phyloP scores from a whole-genome alignment of 2,113 vertebrate species.

The Ictidomys tridecemlineatus region DNA sequence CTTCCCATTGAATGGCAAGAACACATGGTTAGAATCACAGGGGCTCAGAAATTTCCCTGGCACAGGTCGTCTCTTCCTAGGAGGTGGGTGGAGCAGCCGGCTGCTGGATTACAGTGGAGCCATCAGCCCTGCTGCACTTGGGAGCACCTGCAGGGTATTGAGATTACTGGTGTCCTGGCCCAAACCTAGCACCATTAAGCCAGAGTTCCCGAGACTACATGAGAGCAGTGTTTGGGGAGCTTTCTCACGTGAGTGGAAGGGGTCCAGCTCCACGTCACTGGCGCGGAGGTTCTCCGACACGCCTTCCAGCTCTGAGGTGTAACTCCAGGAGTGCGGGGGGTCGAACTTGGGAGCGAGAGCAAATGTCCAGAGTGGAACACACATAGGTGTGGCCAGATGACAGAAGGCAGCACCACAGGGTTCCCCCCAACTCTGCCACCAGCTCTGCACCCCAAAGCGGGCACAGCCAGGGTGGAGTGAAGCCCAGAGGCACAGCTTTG shows the following conservation, averaged over 20 bases:
- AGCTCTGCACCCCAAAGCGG: fast-evolving
- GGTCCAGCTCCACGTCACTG: background rate
- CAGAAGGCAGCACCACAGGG: background rate
- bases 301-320: background rate
- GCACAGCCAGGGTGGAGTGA: background rate
- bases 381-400: background rate
- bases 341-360: background rate
- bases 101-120: background rate
- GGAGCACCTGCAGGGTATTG: background rate
- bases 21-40: background rate
- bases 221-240: background rate
- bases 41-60: background rate
- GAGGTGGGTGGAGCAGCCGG: fast-evolving
- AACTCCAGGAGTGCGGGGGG: background rate
- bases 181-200: fast-evolving
- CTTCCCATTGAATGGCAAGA: background rate
- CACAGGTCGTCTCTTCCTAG: fast-evolving
- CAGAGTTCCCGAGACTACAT: background rate
- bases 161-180: fast-evolving
- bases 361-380: background rate
- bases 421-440: background rate
- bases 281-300: background rate
- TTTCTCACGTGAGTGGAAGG: background rate
- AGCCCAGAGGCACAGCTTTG: background rate
- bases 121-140: background rate